Evolutionary conservation across 2,113 vertebrate genomes (phyloP).

Genomic region (Pelecanoides urinatrix): DNA sequence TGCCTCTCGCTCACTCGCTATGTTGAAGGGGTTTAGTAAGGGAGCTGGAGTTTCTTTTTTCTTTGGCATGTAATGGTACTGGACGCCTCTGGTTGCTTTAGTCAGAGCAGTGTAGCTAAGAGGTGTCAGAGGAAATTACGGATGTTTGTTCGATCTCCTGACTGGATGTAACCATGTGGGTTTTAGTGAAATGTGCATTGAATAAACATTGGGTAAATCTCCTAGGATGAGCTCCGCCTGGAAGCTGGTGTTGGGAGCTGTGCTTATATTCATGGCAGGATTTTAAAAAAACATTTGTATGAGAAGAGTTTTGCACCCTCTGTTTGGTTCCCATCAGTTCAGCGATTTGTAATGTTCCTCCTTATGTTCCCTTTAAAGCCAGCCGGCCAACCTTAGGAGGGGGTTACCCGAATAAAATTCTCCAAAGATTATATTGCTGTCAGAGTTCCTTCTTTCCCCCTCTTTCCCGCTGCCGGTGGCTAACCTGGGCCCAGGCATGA

Average conservation of each 20-base stretch:
- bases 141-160: conserved; percentile 45
- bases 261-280: neutral
- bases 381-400: neutral
- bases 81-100: conserved; percentile 14
- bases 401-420: neutral
- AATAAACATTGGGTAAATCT: conserved; percentile 48
- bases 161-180: neutral
- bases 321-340: neutral
- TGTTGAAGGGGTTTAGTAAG: neutral
- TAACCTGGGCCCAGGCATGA: rapidly evolving
- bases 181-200: conserved; percentile 45
- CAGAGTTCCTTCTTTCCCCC: neutral
- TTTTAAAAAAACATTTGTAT: neutral
- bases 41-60: neutral
- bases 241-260: neutral
- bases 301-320: neutral
- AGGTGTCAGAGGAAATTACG: conserved; percentile 54
- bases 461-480: rapidly evolving
- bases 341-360: neutral
- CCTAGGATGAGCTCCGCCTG: neutral
- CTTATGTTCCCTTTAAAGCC: neutral
- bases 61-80: neutral
- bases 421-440: neutral
- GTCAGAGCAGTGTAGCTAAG: neutral
- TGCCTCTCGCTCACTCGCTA: rapidly evolving